phyloP scores from a whole-genome alignment of 1,140 invertebrate genomes.

The Aphaenogaster ashmeadi region DNA sequence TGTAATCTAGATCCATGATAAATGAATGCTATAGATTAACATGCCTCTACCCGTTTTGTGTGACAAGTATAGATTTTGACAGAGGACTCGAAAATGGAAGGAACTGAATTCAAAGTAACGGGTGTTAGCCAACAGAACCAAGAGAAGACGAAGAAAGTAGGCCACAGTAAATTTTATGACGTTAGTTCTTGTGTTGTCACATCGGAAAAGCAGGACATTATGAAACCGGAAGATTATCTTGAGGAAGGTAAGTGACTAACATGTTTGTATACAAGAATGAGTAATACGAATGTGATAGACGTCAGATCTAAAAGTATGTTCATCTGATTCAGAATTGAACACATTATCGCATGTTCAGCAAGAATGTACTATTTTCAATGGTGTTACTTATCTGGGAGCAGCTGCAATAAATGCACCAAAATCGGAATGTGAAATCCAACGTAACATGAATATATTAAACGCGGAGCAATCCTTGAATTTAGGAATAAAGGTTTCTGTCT shows the following conservation, averaged over 20 bases:
- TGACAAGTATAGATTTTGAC: constrained; percentile 80
- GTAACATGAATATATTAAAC: constrained; percentile 97
- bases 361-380: constrained; percentile 96
- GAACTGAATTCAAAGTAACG: constrained; percentile 77
- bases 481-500: constrained; percentile 95
- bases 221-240: constrained; percentile 92
- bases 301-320: constrained; percentile 45
- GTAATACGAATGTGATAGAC: background rate
- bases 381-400: constrained; percentile 97
- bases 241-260: constrained; percentile 88
- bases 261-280: background rate
- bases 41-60: constrained; percentile 9
- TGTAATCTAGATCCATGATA: constrained; percentile 10
- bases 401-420: constrained; percentile 97
- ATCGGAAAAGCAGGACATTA: constrained; percentile 92
- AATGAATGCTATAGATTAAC: background rate
- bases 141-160: constrained; percentile 82
- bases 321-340: constrained; percentile 77
- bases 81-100: constrained; percentile 86
- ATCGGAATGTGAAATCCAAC: constrained; percentile 97
- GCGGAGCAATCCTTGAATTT: constrained; percentile 90
- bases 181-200: constrained; percentile 80
- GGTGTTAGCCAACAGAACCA: constrained; percentile 64
- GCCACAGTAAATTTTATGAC: constrained; percentile 87
- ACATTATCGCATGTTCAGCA: constrained; percentile 92